phyloP scores from a whole-genome alignment of 2,113 vertebrate species.

The Tinamus guttatus region DNA sequence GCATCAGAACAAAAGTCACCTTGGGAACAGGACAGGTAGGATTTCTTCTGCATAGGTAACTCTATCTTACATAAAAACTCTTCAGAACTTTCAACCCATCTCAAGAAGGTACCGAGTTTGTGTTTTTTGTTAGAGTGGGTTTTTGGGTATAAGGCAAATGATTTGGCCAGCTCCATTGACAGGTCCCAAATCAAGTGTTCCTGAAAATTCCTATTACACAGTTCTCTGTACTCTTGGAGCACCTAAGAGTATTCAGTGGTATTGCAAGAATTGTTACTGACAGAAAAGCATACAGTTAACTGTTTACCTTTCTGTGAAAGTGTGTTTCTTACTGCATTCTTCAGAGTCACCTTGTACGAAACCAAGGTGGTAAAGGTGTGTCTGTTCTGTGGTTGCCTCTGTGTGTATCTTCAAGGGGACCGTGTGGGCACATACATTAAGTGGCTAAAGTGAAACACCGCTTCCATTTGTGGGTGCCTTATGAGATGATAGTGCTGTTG shows the following conservation, averaged over 20 bases:
- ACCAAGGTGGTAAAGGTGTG: not conserved
- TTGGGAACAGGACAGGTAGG: not conserved
- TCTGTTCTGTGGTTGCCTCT: not conserved
- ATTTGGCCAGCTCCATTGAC: not conserved
- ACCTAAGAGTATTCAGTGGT: not conserved
- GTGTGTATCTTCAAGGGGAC: not conserved
- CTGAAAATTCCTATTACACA: not conserved
- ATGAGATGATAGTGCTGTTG: not conserved
- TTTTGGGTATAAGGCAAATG: not conserved
- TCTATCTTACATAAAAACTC: not conserved
- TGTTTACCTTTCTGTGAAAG: not conserved
- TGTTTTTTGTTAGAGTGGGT: not conserved
- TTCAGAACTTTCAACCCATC: not conserved
- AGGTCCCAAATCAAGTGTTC: not conserved
- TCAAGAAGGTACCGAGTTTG: not conserved
- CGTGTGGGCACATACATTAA: not conserved
- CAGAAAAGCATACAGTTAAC: not conserved
- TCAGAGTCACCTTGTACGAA: not conserved
- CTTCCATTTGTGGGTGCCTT: constrained; percentile 24
- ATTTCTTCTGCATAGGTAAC: not conserved
- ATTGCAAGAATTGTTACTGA: not conserved
- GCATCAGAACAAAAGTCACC: not conserved
- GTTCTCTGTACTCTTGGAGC: not conserved
- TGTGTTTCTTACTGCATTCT: not conserved
- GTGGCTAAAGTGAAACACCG: not conserved